phyloP scores from a whole-genome alignment of 2,888 invertebrate genomes.

The Ethmia dodecea region DNA sequence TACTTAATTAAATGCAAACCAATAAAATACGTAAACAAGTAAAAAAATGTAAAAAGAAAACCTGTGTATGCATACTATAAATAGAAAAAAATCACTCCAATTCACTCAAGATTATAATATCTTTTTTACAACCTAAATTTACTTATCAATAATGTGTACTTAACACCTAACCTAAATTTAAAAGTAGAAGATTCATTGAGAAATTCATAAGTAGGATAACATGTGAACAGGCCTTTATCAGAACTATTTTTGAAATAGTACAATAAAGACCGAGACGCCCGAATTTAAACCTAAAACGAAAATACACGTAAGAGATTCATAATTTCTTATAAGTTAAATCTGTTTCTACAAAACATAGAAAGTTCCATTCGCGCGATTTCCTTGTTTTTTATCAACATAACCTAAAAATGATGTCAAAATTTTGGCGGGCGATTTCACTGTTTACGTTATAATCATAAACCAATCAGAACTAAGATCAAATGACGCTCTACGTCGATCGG shows the following conservation, averaged over 20 bases:
- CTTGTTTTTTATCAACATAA: too few relatives aligned
- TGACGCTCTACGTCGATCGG: conserved; percentile 37
- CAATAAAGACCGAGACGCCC: conserved; percentile 55
- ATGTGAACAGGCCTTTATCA: conserved; percentile 48
- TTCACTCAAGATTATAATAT: conserved; percentile 42
- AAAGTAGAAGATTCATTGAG: conserved; percentile 35
- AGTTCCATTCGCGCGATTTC: too few relatives aligned
- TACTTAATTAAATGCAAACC: conserved; percentile 41
- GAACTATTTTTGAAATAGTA: conserved; percentile 70
- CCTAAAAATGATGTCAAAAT: conserved; percentile 23
- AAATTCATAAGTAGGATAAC: conserved; percentile 14
- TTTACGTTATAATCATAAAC: conserved; percentile 23
- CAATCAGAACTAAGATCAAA: conserved; percentile 40
- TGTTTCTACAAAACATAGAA: too few relatives aligned
- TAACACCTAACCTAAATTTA: conserved; percentile 46
- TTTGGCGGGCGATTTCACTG: conserved; percentile 47
- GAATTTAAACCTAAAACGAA: conserved; percentile 13
- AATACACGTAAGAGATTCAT: conserved; percentile 4
- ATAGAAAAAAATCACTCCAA: conserved; percentile 41
- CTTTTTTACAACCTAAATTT: conserved; percentile 55
- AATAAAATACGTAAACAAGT: conserved; percentile 32
- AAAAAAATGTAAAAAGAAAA: conserved; percentile 34
- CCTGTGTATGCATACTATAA: too few relatives aligned
- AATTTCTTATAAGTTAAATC: conserved; percentile 4
- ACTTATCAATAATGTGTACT: conserved; percentile 52